A percentile compares a stretch with the other conserved stretches of the same genome.
These are phyloP conservation scores for Enteromius treurensis DNA, from an alignment of 2,797 vertebrate species.

Conservation along the genomic window DNA sequence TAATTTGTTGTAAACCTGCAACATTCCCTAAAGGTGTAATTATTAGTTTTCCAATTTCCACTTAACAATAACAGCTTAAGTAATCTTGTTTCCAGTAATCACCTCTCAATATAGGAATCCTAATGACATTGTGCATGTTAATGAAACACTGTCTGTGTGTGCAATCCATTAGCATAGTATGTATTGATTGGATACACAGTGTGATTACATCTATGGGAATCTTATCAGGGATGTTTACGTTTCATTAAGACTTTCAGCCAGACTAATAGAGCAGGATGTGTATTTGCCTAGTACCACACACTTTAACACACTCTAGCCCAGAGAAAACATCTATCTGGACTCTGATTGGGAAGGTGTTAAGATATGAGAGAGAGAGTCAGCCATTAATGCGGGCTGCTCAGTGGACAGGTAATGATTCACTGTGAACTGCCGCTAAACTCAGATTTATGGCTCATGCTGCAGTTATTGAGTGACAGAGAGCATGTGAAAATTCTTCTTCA, in stretches of 20 bases:
- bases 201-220: slow-evolving; percentile 49
- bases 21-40: neutral
- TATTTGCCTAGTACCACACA: slow-evolving; percentile 14
- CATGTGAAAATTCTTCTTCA: slow-evolving; percentile 62
- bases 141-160: slow-evolving; percentile 53
- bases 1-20: neutral
- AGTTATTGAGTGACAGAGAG: slow-evolving; percentile 61
- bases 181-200: slow-evolving; percentile 50
- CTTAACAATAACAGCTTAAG: slow-evolving; percentile 37
- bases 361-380: slow-evolving; percentile 26
- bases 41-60: slow-evolving; percentile 23
- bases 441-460: slow-evolving; percentile 58
- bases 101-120: slow-evolving; percentile 20
- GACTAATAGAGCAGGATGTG: slow-evolving; percentile 31
- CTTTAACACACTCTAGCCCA: slow-evolving; percentile 16
- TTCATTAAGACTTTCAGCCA: slow-evolving; percentile 52
- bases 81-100: slow-evolving; percentile 44
- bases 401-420: slow-evolving; percentile 71
- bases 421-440: slow-evolving; percentile 57
- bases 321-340: slow-evolving; percentile 13
- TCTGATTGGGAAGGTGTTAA: slow-evolving; percentile 24
- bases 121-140: slow-evolving; percentile 45
- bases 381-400: slow-evolving; percentile 36
- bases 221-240: slow-evolving; percentile 52
- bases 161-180: slow-evolving; percentile 53